A percentile compares a stretch with the other conserved stretches of the same genome.
These are phyloP conservation scores for Neotragus moschatus DNA, from an alignment of 2,113 vertebrate species.

Conservation along the genomic window DNA sequence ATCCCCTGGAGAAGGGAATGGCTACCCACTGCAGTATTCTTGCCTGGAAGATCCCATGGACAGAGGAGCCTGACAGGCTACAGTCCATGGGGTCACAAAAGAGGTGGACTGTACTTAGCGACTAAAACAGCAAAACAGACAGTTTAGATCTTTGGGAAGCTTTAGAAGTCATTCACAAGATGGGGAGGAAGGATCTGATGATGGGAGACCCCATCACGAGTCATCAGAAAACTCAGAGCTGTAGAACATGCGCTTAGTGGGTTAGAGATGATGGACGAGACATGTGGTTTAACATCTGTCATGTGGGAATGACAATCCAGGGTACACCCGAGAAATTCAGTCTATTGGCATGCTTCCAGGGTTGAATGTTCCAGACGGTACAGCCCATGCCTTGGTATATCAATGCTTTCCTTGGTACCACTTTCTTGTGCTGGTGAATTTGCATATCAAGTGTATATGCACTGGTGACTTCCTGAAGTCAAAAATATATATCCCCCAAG, in stretches of 20 bases:
- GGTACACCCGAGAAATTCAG: not conserved
- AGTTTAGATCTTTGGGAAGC: not conserved
- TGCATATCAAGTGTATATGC: not conserved
- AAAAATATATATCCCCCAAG: not conserved
- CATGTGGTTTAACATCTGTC: not conserved
- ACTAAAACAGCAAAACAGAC: not conserved
- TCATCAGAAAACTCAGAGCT: not conserved
- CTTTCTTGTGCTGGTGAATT: not conserved
- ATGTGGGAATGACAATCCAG: not conserved
- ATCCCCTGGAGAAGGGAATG: not conserved
- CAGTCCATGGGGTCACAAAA: not conserved
- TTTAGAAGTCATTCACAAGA: not conserved
- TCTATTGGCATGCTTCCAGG: not conserved
- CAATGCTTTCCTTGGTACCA: not conserved
- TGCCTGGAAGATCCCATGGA: not conserved
- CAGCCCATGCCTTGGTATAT: not conserved
- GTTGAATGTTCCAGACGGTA: not conserved
- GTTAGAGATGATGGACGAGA: not conserved
- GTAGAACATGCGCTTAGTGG: fast-evolving
- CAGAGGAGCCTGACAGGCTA: not conserved
- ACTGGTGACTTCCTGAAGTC: not conserved
- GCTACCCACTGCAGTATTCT: not conserved
- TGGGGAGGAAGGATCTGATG: not conserved
- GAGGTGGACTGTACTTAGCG: not conserved
- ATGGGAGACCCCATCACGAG: not conserved